These are phyloP conservation scores for Diarsia brunnea DNA, from an alignment of 2,888 invertebrate species.

Conservation along the genomic window DNA sequence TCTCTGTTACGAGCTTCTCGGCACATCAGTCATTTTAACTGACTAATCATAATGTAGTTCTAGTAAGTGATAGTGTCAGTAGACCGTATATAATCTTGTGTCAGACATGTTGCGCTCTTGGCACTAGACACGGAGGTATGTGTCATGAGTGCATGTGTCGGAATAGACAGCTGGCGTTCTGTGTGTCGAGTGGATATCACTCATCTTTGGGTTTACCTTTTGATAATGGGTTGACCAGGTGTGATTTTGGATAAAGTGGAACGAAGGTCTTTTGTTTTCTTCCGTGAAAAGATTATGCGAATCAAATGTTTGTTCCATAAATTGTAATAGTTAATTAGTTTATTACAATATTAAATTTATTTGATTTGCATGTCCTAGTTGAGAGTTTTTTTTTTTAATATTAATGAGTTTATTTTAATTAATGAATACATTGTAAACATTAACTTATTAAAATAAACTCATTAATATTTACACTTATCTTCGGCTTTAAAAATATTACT, in stretches of 20 bases:
- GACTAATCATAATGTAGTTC: slow-evolving; percentile 1
- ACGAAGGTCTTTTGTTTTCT: background rate
- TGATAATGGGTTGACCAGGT: background rate
- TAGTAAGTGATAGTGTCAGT: slow-evolving; percentile 4
- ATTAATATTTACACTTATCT: too few relatives aligned
- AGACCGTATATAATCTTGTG: slow-evolving; percentile 17
- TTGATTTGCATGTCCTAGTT: background rate
- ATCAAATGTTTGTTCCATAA: background rate
- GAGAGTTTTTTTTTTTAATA: background rate
- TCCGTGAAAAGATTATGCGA: too few relatives aligned
- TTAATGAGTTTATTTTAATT: background rate
- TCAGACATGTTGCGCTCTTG: slow-evolving; percentile 8
- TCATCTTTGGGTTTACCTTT: slow-evolving; percentile 9
- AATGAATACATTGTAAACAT: too few relatives aligned
- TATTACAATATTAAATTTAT: background rate
- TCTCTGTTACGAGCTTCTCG: background rate
- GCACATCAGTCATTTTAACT: slow-evolving; percentile 8
- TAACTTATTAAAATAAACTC: too few relatives aligned
- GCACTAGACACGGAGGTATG: slow-evolving; percentile 20
- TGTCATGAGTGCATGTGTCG: slow-evolving; percentile 5
- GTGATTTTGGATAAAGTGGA: background rate
- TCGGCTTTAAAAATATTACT: background rate
- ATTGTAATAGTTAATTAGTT: too few relatives aligned
- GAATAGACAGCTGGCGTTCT: slow-evolving; percentile 31
- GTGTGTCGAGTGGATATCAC: slow-evolving; percentile 2